Base-by-base conservation (phyloP, 2,888 invertebrate species). In the Apotomis betuletana region DNA sequence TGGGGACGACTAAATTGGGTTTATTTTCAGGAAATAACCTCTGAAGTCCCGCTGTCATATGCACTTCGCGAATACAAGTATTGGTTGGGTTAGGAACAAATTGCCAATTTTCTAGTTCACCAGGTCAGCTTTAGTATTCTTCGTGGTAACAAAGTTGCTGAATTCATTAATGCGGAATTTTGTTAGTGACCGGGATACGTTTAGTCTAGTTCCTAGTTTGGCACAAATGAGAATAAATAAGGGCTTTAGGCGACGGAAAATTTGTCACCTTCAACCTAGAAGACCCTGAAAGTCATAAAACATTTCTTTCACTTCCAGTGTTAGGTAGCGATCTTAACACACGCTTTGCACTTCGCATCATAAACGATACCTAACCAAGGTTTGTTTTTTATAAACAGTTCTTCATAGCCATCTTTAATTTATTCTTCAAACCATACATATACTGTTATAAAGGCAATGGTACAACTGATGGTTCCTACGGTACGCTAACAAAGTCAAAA, bases 301-400 rank as follows among this genome's bases (percentile, higher is more conserved):
- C 27, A 27, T 27, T 49, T 27, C 5, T 62, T 62, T 62, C 62
- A 51, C 62, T 36, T 62, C 36, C 51, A n/a, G 27, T 12, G 51
- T 51, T 76, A 74, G 73, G 77, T 75, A 78, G 77, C 77, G 75
- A 78, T 76, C 78, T 80, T 77, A 71, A 55, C 77, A 79, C 77
- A 77, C n/a, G n/a, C n/a, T 77, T 79, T 65, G 76, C 78, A 78
- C 76, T 77, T 78, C 78, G n/a, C n/a, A n/a, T n/a, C n/a, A n/a
- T n/a, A n/a, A n/a, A n/a, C n/a, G n/a, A n/a, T n/a, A n/a, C n/a
- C n/a, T n/a, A n/a, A n/a, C n/a, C n/a, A n/a, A n/a, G n/a, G n/a
- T 76, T 74, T 57, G 75, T 41, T 15, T 15, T 15, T 0, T 15
- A 15, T 15, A 1, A 15, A 15, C 0, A 1, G 15, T 15, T 15